Percentiles rank a stretch among this genome's conserved stretches.
These are phyloP conservation scores for Apamea crenata DNA, from an alignment of 2,888 invertebrate genomes.

Conservation along the genomic window DNA sequence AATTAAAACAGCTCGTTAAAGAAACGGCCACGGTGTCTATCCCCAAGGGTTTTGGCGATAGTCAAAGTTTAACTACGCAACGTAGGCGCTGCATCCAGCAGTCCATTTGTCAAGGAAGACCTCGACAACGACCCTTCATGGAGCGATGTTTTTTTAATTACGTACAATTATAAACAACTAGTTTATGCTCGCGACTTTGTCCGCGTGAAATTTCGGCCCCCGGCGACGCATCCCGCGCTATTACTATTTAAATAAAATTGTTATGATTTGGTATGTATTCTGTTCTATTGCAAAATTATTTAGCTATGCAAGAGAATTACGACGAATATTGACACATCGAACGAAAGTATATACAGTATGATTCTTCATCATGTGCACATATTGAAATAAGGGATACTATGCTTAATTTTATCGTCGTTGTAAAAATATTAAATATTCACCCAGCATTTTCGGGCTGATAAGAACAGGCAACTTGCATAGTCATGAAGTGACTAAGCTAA, in stretches of 20 bases:
- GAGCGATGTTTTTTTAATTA: not conserved
- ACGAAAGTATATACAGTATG: no score
- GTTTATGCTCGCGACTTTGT: not conserved
- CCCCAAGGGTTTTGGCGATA: not conserved
- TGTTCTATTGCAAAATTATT: no score
- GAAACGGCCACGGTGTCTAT: not conserved
- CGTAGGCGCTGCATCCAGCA: not conserved
- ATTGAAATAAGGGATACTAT: no score
- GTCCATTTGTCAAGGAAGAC: not conserved
- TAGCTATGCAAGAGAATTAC: no score
- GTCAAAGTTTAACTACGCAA: not conserved
- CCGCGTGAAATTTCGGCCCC: not conserved
- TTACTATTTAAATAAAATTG: no score
- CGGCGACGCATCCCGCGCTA: not conserved
- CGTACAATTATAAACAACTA: not conserved
- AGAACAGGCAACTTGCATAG: not conserved
- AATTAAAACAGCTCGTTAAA: conserved; percentile 10
- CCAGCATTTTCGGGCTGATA: not conserved
- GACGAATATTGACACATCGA: not conserved
- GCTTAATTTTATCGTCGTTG: no score
- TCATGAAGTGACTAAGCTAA: conserved; percentile 8
- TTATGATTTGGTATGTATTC: no score
- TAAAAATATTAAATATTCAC: no score
- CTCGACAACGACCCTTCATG: not conserved
- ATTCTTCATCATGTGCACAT: no score